Base-by-base conservation (phyloP, 2,888 invertebrate genomes). In the Phengaris alcon region DNA sequence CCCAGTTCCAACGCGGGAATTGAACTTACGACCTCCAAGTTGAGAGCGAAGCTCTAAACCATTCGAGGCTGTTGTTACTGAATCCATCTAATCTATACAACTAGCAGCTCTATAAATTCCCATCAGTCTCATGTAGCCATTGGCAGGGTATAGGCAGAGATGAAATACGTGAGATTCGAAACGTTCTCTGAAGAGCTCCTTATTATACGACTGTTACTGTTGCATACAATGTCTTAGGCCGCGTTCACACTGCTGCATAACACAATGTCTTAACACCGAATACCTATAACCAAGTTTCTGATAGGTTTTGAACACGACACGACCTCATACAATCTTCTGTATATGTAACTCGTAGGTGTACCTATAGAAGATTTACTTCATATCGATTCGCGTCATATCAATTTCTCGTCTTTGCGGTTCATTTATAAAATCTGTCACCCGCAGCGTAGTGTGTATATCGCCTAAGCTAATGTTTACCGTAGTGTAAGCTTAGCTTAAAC, bases 81-180 rank as follows among this genome's bases (percentile, higher is more conserved):
- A 22, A 22, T 22, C 35, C 35, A 35, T 35, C 35, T 4, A 4
- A 35, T 35, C 35, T 3, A 35, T 35, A 35, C 57, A 48, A 64
- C 10, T 76, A 78, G 10, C 88, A 83, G 44, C 89, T 87, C 86
- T 80, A 77, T 79, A 81, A 3, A 81, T 75, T 80, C 85, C 77
- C 75, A 22, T 75, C 73, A 79, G 80, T 81, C 85, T 86, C 84
- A 88, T 86, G 86, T 84, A 86, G 85, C 84, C 86, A 85, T 83
- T 83, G 82, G 75, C 69, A 82, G 80, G 79, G 82, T 85, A 83
- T 84, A 85, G 84, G 84, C 78, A 80, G 82, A 82, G 88, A 88
- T 88, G 87, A 88, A 90, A 91, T 91, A 90, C 91, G 90, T 91
- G 90, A 89, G 88, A 90, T 89, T 88, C 85, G 88, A 86, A 83